These are phyloP conservation scores for Cylas formicarius DNA, from an alignment of 1,140 invertebrate species.

Conservation along the genomic window DNA sequence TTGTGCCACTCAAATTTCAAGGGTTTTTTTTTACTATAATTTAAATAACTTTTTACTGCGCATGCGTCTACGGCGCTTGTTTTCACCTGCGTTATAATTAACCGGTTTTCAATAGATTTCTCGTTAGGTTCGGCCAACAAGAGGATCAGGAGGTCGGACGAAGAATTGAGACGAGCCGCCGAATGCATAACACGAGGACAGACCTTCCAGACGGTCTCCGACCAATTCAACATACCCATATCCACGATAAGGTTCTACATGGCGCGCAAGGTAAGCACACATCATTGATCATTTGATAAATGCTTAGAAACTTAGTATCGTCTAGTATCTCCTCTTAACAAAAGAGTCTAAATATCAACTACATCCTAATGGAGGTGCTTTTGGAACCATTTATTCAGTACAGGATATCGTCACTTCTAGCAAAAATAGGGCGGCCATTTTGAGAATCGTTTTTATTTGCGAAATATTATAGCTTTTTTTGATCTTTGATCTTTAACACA, in stretches of 20 bases:
- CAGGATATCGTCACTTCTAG: no score
- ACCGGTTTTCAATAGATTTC: not conserved
- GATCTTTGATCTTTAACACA: no score
- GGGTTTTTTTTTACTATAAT: no score
- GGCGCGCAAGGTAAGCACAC: conserved; percentile 53
- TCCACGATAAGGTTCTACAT: conserved; percentile 79
- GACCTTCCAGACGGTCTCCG: conserved; percentile 74
- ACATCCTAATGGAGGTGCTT: no score
- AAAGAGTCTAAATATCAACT: no score
- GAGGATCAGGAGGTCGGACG: conserved; percentile 60
- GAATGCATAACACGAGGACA: conserved; percentile 71
- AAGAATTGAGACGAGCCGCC: conserved; percentile 65
- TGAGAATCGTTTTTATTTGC: no score
- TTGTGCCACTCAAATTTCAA: no score
- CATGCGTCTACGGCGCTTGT: no score
- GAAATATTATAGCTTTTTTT: no score
- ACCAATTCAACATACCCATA: conserved; percentile 76
- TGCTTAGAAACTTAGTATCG: not conserved
- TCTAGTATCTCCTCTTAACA: conserved; percentile 4
- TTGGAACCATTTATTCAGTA: no score
- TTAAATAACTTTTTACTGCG: no score
- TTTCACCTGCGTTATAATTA: not conserved
- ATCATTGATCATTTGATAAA: conserved; percentile 7
- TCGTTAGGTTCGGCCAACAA: conserved; percentile 33
- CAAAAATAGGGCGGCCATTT: no score